Evolutionary conservation across 2,113 vertebrate genomes (phyloP).

Genomic region (Melanotaenia duboulayi): DNA sequence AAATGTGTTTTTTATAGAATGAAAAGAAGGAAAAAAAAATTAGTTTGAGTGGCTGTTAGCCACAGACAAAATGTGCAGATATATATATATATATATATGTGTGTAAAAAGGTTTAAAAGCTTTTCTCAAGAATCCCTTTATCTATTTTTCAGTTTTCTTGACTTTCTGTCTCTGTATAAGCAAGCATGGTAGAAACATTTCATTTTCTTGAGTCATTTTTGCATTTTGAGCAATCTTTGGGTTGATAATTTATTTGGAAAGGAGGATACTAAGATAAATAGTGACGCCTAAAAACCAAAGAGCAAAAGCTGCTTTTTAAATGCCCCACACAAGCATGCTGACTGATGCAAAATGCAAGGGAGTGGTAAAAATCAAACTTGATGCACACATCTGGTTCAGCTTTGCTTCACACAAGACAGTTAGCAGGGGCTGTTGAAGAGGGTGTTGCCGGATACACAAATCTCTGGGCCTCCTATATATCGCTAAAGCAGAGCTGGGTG

Average conservation of each 20-base stretch:
- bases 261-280: not conserved
- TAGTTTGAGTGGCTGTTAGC: too few species aligned
- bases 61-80: not conserved
- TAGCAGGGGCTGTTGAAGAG: slow-evolving; percentile 74
- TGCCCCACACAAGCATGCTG: slow-evolving; percentile 65
- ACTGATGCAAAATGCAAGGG: slow-evolving; percentile 74
- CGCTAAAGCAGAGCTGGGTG: slow-evolving; percentile 68
- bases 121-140: not conserved
- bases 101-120: not conserved
- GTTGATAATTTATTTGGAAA: slow-evolving; percentile 37
- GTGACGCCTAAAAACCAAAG: slow-evolving; percentile 35
- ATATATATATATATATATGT: too few species aligned
- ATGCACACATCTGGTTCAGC: slow-evolving; percentile 79
- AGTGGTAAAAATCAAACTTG: slow-evolving; percentile 70
- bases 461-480: slow-evolving; percentile 72
- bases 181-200: not conserved
- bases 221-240: slow-evolving; percentile 27
- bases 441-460: slow-evolving; percentile 81
- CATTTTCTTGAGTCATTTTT: slow-evolving; percentile 12
- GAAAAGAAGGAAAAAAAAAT: too few species aligned
- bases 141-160: not conserved
- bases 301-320: slow-evolving; percentile 53
- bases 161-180: not conserved
- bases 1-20: too few species aligned
- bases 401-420: slow-evolving; percentile 79